Evolutionary conservation across 2,113 vertebrate genomes (phyloP), one percentile per base, ranked within the genome.

Genomic region (Spilogale gracilis): DNA sequence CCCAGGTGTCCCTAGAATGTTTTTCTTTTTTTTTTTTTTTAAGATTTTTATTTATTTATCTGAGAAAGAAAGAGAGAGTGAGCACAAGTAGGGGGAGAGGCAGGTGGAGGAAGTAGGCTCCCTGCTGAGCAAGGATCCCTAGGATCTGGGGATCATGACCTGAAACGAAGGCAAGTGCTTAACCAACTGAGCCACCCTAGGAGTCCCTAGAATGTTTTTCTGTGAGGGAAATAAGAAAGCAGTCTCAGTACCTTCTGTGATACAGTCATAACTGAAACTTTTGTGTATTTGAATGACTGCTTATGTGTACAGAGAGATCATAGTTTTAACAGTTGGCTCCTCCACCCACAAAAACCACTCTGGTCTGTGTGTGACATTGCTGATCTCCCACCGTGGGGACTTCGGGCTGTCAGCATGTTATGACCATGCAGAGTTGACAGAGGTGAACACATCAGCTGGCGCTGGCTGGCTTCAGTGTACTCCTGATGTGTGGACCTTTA

Each of bases 401-500:
- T 71, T 32, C 52, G 23, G 65, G 7, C 23, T 21, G 1, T 17
- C 13, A 9, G 0, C 45, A 2, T 0, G 18, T 10, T 0, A 0
- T 38, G 12, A 2, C 20, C 52, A 69, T 65, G 32, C 81, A 0
- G 43, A 60, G 25, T 7, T 14, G 56, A 14, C 23, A 52, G 27
- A 21, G 82, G 13, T 48, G 50, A 60, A 56, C 43, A 38, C 9
- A 5, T 79, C 1, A 38, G 48, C 38, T 30, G 71, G 60, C 23
- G 38, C 32, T 1, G 4, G 27, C 21, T 18, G 18, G 52, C 52
- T 11, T 25, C 0, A 1, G 60, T 2, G 54, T 9, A 2, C 23
- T 6, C 2, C 67, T 52, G 60, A 38, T 4, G 21, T 38, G 12
- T n/a, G 79, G n/a, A 2, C 45, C 45, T 67, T 14, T 27, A 5